Percentiles rank a stretch among this genome's conserved stretches.
phyloP scores from a whole-genome alignment of 2,113 vertebrate genomes.

The Passer montanus region DNA sequence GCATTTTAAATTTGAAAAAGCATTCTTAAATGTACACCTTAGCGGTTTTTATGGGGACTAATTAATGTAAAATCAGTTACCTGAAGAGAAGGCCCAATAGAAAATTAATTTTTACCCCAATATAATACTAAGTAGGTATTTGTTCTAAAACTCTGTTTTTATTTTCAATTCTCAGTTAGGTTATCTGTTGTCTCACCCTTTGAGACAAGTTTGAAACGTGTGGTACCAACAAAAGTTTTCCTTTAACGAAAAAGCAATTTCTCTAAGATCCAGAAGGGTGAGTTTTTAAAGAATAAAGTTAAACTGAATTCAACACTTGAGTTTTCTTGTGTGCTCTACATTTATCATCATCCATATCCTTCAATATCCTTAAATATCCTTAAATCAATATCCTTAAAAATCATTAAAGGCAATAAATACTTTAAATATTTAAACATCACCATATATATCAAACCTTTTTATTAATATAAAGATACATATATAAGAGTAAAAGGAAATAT shows the following conservation, averaged over 20 bases:
- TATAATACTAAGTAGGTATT: background rate
- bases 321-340: background rate
- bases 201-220: background rate
- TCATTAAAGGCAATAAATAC: background rate
- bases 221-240: background rate
- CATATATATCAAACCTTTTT: fast-evolving
- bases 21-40: background rate
- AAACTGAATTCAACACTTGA: background rate
- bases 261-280: background rate
- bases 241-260: background rate
- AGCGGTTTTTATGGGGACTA: background rate
- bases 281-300: background rate
- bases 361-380: no score
- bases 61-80: background rate
- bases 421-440: background rate
- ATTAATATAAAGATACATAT: background rate
- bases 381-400: background rate
- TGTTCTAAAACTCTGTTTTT: background rate
- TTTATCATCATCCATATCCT: background rate
- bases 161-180: background rate
- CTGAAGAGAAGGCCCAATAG: background rate
- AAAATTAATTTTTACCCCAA: background rate
- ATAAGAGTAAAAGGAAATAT: background rate
- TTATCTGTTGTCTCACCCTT: background rate
- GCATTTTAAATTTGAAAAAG: background rate